These are phyloP conservation scores for Sorex maritimensis DNA, from an alignment of 2,797 vertebrate genomes.

Conservation along the genomic window DNA sequence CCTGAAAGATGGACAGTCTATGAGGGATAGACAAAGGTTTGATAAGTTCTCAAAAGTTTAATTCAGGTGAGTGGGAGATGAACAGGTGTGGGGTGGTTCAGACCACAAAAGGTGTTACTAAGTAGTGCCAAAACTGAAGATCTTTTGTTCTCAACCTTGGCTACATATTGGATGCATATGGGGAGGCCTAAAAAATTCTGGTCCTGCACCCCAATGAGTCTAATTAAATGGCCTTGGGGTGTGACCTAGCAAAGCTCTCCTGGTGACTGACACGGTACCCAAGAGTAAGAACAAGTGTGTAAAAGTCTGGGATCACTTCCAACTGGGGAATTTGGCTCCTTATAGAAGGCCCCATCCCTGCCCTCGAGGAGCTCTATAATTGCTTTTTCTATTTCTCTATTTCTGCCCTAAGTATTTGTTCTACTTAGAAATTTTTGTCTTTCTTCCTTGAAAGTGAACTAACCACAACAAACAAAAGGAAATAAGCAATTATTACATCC, in stretches of 20 bases:
- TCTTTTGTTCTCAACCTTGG: neutral
- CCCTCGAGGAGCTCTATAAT: constrained; percentile 67
- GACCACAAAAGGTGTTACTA: neutral
- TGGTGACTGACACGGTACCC: constrained; percentile 30
- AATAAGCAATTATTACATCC: constrained; percentile 77
- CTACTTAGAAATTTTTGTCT: constrained; percentile 78
- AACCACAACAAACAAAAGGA: constrained; percentile 85
- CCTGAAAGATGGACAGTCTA: constrained; percentile 19
- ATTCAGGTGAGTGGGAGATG: neutral
- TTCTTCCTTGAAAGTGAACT: constrained; percentile 82
- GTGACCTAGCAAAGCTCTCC: constrained; percentile 50
- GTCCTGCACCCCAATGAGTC: neutral
- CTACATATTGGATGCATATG: neutral
- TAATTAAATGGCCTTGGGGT: constrained; percentile 8
- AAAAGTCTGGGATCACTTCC: constrained; percentile 64
- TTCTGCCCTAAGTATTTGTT: constrained; percentile 68
- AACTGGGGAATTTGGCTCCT: constrained; percentile 67
- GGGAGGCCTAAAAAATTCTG: constrained; percentile 13
- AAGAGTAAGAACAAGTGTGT: constrained; percentile 26
- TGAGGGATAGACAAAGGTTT: neutral
- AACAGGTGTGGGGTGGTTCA: neutral
- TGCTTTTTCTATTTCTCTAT: constrained; percentile 69
- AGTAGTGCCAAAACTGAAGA: neutral
- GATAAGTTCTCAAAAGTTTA: neutral
- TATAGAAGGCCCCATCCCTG: constrained; percentile 30